These are phyloP conservation scores for Cavia porcellus DNA, from an alignment of 2,113 vertebrate species.

Conservation along the genomic window DNA sequence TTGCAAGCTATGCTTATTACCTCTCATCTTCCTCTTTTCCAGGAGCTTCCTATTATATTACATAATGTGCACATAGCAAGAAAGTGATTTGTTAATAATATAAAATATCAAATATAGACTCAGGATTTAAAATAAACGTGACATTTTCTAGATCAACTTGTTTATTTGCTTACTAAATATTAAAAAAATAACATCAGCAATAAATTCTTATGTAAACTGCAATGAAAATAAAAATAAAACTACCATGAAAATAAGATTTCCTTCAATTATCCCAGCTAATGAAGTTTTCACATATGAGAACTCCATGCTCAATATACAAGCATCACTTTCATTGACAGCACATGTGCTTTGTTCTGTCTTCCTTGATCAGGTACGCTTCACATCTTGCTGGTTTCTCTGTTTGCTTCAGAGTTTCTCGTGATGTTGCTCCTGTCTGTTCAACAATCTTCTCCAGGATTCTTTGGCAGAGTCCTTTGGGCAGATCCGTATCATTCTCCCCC, in stretches of 20 bases:
- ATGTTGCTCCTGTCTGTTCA: neutral
- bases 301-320: neutral
- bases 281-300: neutral
- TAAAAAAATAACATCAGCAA: neutral
- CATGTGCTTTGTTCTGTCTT: neutral
- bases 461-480: neutral
- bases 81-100: neutral
- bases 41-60: neutral
- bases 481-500: neutral
- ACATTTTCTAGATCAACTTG: neutral
- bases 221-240: neutral
- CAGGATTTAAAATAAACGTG: neutral
- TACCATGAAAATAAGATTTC: neutral
- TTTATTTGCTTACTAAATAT: neutral
- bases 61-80: neutral
- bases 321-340: neutral
- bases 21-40: neutral
- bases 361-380: neutral
- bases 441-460: neutral
- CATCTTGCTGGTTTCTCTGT: neutral
- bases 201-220: neutral
- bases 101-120: neutral
- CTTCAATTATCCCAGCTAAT: neutral
- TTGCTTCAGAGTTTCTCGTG: neutral
- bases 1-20: neutral